Base-by-base conservation (phyloP, 1,140 invertebrate species). In the Drosophila pandora region DNA sequence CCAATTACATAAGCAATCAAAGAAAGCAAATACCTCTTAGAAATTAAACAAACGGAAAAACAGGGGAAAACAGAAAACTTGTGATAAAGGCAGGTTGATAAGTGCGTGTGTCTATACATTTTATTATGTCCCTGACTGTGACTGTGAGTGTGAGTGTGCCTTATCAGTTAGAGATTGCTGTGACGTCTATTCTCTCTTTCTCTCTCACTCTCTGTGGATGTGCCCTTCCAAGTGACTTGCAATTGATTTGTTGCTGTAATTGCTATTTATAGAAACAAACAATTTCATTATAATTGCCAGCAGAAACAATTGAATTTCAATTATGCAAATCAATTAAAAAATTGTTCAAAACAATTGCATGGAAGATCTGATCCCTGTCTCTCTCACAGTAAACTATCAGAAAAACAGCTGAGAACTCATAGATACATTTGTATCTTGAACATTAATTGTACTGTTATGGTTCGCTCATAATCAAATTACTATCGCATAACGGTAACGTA, bases 281-380 rank as follows among this genome's bases (percentile, higher is more conserved):
- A 75, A 79, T 84, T 79, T 76, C 71, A 84, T 72, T 84, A 79
- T 71, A 67, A 79, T 83, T 79, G 64, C 67, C 63, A 61, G 64
- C 62, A 69, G 32, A 62, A 75, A 13, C 75, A 70, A 61, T 79
- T 83, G 75, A 75, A 83, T 76, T 76, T 76, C 45, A 79, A 83
- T 83, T 67, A 54, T 45, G 55, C 50, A 75, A 56, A 80, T 53
- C 47, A 71, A 60, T 48, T 57, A 49, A 50, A 45, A 78, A 56
- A 39, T 37, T 10, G 34, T 12, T 12, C 10, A 37, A n/a, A 12
- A 37, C 34, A 37, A 37, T 43, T 43, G 17, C 17, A 17, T 17
- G 17, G 17, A 17, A 1, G 17, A 17, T 17, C 17, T 0, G 17
- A 17, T 17, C 17, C 17, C 17, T 17, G 0, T 17, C 17, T 17